Percentiles rank a stretch among this genome's conserved stretches.
These are phyloP conservation scores for Drosophila planitibia DNA, from an alignment of 2,888 invertebrate species.

Conservation along the genomic window DNA sequence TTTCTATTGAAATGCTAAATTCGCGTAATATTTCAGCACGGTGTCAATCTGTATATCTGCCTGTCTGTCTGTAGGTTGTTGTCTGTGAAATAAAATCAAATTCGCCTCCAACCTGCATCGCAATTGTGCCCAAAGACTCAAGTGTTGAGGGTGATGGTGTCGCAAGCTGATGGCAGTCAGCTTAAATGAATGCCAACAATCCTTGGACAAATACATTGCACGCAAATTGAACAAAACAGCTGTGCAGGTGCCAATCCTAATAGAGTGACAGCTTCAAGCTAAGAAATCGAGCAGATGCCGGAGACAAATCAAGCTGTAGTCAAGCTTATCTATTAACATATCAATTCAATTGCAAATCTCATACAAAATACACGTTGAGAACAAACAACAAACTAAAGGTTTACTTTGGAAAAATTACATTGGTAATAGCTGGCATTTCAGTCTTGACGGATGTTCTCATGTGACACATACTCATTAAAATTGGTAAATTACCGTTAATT, in stretches of 20 bases:
- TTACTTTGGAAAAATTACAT: not conserved
- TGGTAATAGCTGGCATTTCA: not conserved
- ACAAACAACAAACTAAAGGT: not conserved
- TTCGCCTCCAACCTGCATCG: conserved; percentile 33
- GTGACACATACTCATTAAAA: not conserved
- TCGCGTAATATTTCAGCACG: conserved; percentile 71
- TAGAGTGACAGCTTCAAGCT: not conserved
- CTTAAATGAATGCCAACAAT: conserved; percentile 9
- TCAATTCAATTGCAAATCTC: not conserved
- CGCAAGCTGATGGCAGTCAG: conserved; percentile 24
- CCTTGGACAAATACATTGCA: conserved; percentile 14
- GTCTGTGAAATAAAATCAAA: conserved; percentile 37
- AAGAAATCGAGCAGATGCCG: not conserved
- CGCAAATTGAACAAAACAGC: conserved; percentile 22
- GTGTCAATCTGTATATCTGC: not conserved
- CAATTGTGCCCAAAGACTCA: conserved; percentile 25
- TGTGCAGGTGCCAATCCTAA: conserved; percentile 3
- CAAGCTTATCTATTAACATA: not conserved
- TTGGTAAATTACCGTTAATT: not conserved
- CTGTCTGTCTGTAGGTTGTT: conserved; percentile 9
- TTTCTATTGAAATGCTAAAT: conserved; percentile 79
- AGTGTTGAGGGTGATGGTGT: conserved; percentile 9
- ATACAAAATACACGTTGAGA: not conserved
- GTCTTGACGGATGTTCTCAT: not conserved
- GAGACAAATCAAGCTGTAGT: not conserved